Base-by-base conservation (phyloP, 2,888 invertebrate genomes). In the Pedicia rivosa region DNA sequence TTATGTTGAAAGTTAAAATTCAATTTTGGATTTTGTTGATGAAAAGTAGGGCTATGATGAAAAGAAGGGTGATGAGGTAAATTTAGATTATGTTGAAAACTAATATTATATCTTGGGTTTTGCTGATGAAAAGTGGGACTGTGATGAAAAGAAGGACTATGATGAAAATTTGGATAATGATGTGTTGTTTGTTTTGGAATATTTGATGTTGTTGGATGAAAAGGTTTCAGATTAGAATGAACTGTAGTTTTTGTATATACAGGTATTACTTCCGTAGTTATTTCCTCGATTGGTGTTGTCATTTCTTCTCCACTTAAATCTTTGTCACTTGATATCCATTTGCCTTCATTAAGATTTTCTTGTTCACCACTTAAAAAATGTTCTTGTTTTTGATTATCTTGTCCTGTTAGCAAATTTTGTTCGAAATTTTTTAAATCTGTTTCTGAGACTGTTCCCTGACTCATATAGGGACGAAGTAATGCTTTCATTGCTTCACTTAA, bases 401-500 rank as follows among this genome's bases (percentile, higher is more conserved):
- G 60, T 51, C 59, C 59, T 1, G 32, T 17, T 12, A 22, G 13
- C 20, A 32, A 32, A 13, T 3, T 32, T 20, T 20, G 16, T 22
- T 57, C 53, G 2, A 54, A 49, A 6, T 46, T 47, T 22, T 50
- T 41, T 3, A 50, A 51, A 15, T 48, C 38, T 5, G 48, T 41
- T 9, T 54, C 53, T 15, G 49, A 47, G 4, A 52, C 48, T n/a
- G 46, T 54, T 35, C 51, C 51, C 6, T 54, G 52, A 45, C 54
- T 56, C 12, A 54, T 46, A 33, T 58, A 57, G 4, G 56, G 56
- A 35, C 50, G 52, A 2, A 59, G 39, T 32, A 56, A 47, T 1
- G 54, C 42, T 12, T 54, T 54, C 16, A 59, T 42, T 8, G 56
- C 60, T 36, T 56, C 53, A 39, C 49, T 50, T 3, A 60, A 46